Percentiles rank a stretch among this genome's conserved stretches.
Conservation (phyloP, 2,113 vertebrate genomes). For the Tricholaema leucomelas region DNA sequence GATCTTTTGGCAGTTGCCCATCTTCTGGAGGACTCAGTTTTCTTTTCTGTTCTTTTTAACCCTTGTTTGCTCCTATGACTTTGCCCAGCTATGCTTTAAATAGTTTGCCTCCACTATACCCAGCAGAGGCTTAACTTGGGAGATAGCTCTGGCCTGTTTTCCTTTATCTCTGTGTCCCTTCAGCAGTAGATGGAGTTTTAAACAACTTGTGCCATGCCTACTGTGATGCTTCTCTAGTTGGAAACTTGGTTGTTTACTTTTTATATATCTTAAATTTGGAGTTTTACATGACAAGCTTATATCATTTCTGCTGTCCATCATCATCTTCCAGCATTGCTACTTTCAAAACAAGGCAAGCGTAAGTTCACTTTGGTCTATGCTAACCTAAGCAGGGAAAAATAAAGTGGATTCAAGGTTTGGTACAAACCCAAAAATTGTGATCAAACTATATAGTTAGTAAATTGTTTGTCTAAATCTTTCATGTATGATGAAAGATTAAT, state of each 20-base stretch:
- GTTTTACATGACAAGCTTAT: neutral
- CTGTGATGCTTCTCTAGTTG: neutral
- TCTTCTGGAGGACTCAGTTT: neutral
- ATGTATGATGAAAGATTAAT: conserved; percentile 84
- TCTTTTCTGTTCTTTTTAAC: neutral
- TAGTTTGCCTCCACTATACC: neutral
- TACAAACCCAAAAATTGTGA: conserved; percentile 77
- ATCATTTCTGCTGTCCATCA: neutral
- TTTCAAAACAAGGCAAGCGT: conserved; percentile 27
- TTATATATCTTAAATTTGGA: neutral
- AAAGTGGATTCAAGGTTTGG: conserved; percentile 72
- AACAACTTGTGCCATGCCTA: neutral
- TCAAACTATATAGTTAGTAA: conserved; percentile 83
- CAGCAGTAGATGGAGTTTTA: neutral
- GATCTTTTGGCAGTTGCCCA: neutral
- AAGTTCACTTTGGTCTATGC: conserved; percentile 46
- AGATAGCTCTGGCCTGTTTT: neutral
- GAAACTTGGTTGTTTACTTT: neutral
- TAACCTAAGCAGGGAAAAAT: conserved; percentile 45
- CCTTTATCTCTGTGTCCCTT: neutral
- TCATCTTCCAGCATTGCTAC: neutral
- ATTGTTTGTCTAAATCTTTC: conserved; percentile 83
- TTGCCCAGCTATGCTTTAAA: neutral
- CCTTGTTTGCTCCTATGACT: neutral
- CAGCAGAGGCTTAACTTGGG: neutral